Percentiles rank a stretch among this genome's conserved stretches.
These are phyloP conservation scores for Yponomeuta sedellus DNA, from an alignment of 2,888 invertebrate genomes.

Conservation along the genomic window DNA sequence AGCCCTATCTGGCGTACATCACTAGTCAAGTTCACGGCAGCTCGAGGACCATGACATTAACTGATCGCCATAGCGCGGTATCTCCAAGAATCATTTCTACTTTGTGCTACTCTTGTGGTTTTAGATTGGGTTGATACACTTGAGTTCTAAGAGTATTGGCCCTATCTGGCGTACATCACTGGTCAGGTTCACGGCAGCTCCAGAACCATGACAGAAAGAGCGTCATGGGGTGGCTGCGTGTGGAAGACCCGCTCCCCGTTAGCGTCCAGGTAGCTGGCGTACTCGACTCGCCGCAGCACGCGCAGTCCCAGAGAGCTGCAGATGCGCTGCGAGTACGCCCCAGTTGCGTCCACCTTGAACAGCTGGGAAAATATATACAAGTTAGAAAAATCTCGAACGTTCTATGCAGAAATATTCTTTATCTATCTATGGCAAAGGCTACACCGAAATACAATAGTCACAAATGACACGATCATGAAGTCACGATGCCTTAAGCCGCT, in stretches of 20 bases:
- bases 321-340: constrained; percentile 86
- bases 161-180: no score
- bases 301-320: constrained; percentile 81
- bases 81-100: no score
- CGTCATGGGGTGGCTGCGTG: constrained; percentile 81
- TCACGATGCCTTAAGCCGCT: no score
- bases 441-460: no score
- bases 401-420: no score
- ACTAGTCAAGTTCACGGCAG: not conserved
- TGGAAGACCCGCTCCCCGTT: constrained; percentile 78
- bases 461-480: no score
- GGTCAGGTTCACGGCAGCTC: constrained; percentile 31
- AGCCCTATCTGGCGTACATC: no score
- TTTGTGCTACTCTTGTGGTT: no score
- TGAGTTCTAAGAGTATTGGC: no score
- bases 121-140: no score
- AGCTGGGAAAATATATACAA: constrained; percentile 67
- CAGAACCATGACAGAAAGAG: constrained; percentile 79
- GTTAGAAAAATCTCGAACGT: not conserved
- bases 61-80: no score
- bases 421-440: no score
- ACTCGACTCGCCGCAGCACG: constrained; percentile 79
- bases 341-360: constrained; percentile 89
- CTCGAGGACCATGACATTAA: constrained; percentile 48
- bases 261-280: constrained; percentile 82